A percentile compares a stretch with the other conserved stretches of the same genome.
Evolutionary conservation across 2,888 invertebrate genomes (phyloP).

Genomic region (Drosophila kambysellisi): DNA sequence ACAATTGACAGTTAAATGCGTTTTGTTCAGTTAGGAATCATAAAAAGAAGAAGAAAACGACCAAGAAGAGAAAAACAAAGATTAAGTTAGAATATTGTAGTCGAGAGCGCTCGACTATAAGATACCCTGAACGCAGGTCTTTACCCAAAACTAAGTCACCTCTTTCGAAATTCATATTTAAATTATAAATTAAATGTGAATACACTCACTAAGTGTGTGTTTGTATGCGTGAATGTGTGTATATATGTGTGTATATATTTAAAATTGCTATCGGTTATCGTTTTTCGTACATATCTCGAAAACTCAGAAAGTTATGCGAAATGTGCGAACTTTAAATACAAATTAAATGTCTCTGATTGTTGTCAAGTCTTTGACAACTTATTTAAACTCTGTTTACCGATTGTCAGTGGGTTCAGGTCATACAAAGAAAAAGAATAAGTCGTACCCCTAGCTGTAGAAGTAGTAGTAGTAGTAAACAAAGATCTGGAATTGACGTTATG

Average conservation of each 20-base stretch:
- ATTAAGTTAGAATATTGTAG: neutral
- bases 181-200: neutral
- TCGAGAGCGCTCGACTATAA: neutral
- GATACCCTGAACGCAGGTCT: neutral
- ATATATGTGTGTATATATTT: neutral
- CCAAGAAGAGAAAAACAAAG: constrained; percentile 21
- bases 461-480: neutral
- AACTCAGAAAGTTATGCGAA: too few relatives aligned
- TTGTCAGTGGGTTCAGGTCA: neutral
- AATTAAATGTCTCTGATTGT: neutral
- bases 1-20: constrained; percentile 76
- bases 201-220: neutral
- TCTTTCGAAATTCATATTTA: neutral
- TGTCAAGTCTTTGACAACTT: neutral
- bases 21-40: constrained; percentile 54
- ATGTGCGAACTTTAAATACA: neutral
- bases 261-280: too few relatives aligned
- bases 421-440: neutral
- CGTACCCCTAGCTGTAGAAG: neutral
- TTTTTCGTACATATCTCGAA: too few relatives aligned
- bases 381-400: neutral
- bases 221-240: neutral
- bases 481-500: constrained; percentile 30
- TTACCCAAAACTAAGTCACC: neutral
- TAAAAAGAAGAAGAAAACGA: neutral